A percentile compares a stretch with the other conserved stretches of the same genome.
These are phyloP conservation scores for Takifugu bimaculatus DNA, from an alignment of 2,113 vertebrate species.

Conservation along the genomic window DNA sequence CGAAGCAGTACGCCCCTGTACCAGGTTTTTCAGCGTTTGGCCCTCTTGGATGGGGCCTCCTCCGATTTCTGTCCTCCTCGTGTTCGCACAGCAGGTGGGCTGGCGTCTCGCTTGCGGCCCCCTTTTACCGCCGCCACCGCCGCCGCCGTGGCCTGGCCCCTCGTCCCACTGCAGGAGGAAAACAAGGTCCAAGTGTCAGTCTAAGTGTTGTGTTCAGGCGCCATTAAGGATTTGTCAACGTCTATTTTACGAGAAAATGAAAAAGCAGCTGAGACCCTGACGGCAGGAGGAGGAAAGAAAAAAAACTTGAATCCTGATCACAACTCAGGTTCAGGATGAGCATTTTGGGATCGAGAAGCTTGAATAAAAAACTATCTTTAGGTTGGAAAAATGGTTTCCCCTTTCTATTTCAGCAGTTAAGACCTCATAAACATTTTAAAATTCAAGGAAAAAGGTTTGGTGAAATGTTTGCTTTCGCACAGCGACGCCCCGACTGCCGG, in stretches of 20 bases:
- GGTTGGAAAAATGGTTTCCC: conserved; percentile 2
- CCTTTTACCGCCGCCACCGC: conserved; percentile 61
- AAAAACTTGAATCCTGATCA: too few species aligned
- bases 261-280: too few species aligned
- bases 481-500: conserved; percentile 13
- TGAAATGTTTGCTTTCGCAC: conserved; percentile 45
- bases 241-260: too few species aligned
- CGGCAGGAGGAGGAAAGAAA: too few species aligned
- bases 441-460: conserved; percentile 41
- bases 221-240: conserved; percentile 6
- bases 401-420: conserved; percentile 26
- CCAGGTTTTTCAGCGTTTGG: conserved; percentile 79
- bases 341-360: too few species aligned
- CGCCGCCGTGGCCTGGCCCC: conserved; percentile 68
- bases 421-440: conserved; percentile 21
- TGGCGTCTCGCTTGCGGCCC: conserved; percentile 81
- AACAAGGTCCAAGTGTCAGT: conserved; percentile 52
- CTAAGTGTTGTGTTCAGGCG: conserved; percentile 22
- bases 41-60: conserved; percentile 79
- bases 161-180: conserved; percentile 71
- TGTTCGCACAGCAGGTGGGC: conserved; percentile 79
- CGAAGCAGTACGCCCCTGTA: conserved; percentile 13
- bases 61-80: conserved; percentile 83
- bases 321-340: too few species aligned
- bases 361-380: neutral